These are phyloP conservation scores for Zosterops japonicus DNA, from an alignment of 2,113 vertebrate species.

Conservation along the genomic window DNA sequence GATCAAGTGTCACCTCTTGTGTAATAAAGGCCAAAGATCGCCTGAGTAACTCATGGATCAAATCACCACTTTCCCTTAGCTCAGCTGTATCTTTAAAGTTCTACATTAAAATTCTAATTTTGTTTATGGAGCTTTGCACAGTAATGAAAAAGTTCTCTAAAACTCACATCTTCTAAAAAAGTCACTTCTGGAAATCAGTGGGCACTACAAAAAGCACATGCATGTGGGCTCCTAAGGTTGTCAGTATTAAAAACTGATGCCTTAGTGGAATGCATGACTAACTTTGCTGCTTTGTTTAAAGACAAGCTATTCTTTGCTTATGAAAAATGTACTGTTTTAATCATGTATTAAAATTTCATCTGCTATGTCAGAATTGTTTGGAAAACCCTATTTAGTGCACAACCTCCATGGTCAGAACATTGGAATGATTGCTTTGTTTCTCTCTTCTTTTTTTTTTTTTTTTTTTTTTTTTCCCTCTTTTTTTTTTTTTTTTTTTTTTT, in stretches of 20 bases:
- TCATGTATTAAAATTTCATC: background rate
- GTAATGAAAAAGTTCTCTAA: background rate
- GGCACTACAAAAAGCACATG: background rate
- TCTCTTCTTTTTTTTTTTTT: too few species aligned
- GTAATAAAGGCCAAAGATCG: background rate
- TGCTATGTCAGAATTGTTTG: background rate
- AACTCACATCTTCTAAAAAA: background rate
- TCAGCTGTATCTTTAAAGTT: background rate
- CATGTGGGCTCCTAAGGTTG: background rate
- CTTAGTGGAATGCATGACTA: background rate
- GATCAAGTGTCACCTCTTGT: background rate
- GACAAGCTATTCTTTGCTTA: constrained; percentile 3
- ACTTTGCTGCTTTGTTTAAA: constrained; percentile 7
- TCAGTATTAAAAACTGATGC: background rate
- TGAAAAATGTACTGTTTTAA: constrained; percentile 1
- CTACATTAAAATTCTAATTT: background rate
- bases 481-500: too few species aligned
- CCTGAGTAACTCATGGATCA: background rate
- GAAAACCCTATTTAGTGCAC: background rate
- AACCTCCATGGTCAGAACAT: fast-evolving
- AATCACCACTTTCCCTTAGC: background rate
- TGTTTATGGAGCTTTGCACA: background rate
- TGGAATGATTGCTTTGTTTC: background rate
- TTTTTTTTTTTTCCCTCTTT: too few species aligned
- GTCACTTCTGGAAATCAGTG: background rate